Evolutionary conservation across 2,888 invertebrate species (phyloP).

Genomic region (Andrena minutula): DNA sequence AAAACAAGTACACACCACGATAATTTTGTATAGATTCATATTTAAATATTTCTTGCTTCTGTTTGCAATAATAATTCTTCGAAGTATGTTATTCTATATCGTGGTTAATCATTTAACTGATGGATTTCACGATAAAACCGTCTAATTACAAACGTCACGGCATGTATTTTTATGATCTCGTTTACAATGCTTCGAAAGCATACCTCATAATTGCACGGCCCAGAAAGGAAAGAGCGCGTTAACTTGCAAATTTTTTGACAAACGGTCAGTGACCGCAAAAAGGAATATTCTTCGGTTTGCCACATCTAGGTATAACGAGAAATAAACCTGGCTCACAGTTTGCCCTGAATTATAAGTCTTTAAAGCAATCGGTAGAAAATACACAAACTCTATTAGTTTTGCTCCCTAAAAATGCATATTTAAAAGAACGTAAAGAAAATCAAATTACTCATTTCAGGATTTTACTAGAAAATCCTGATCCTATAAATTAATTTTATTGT

Average conservation of each 20-base stretch:
- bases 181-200: slow-evolving; percentile 19
- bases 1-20: no score
- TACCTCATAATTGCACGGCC: slow-evolving; percentile 10
- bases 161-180: slow-evolving; percentile 13
- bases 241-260: slow-evolving; percentile 16
- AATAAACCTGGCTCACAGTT: neutral
- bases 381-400: no score
- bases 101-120: slow-evolving; percentile 7
- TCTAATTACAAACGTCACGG: slow-evolving; percentile 16
- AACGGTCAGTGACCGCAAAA: neutral
- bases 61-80: neutral
- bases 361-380: neutral
- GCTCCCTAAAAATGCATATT: no score
- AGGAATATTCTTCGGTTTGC: slow-evolving; percentile 4
- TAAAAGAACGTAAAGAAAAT: no score
- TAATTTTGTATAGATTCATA: no score
- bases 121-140: slow-evolving; percentile 11
- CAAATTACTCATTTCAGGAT: no score
- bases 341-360: slow-evolving; percentile 18
- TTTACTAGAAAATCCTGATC: no score
- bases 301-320: neutral
- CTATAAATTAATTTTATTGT: no score
- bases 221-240: slow-evolving; percentile 33
- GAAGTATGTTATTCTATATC: no score
- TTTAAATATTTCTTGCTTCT: no score